Base-by-base conservation (phyloP, 2,888 invertebrate genomes). In the Chloromyia formosa region DNA sequence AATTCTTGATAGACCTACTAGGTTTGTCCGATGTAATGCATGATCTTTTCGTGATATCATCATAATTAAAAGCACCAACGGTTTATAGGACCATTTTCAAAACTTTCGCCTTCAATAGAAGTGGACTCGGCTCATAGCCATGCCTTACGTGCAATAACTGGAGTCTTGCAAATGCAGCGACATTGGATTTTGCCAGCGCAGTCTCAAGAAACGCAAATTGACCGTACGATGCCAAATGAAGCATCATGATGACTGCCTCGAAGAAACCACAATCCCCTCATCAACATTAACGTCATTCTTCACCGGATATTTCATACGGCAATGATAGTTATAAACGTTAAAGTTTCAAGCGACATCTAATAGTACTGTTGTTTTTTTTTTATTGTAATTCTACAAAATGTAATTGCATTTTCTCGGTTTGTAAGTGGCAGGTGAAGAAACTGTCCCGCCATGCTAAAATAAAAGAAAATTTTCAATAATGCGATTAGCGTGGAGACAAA, bases 281-380 rank as follows among this genome's bases (percentile, higher is more conserved):
- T 49, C 49, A 49, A 5, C 49, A 49, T 49, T n/a, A 49, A 3
- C 49, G 16, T 49, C 49, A 49, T 49, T n/a, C 27, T n/a, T 49
- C 49, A n/a, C 49, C 49, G 49, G 49, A 49, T 49, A 49, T 49
- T 49, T 49, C 49, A 49, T 49, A n/a, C 49, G 49, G 10, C 49
- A 49, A 49, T 49, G 49, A 49, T 49, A 49, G 16, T 49, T 49
- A n/a, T 49, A n/a, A 12, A n/a, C 49, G 49, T 49, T n/a, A 49
- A 49, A n/a, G 12, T 49, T 49, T 49, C 16, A n/a, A 12, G 12
- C 16, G 49, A 49, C 49, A 49, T 49, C 49, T 49, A 49, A 49
- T n/a, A n/a, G 1, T 49, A 49, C n/a, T n/a, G n/a, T n/a, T 7
- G 12, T 49, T 49, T 49, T 49, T n/a, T 49, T n/a, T 49, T 49